Percentiles rank a stretch among this genome's conserved stretches.
These are phyloP conservation scores for Hylomyscus alleni DNA, from an alignment of 2,797 vertebrate genomes.

Conservation along the genomic window DNA sequence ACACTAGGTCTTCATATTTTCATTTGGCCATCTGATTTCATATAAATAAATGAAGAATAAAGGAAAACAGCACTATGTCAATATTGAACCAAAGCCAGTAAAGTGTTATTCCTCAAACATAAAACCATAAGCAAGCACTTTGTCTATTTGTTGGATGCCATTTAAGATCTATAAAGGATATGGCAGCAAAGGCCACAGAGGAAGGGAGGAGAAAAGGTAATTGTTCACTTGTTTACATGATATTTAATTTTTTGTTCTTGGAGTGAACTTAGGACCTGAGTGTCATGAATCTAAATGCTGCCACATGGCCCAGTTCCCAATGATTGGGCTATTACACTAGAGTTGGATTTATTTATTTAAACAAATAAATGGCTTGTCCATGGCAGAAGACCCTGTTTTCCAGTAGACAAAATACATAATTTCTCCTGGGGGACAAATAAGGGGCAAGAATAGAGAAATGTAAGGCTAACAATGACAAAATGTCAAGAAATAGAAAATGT, in stretches of 20 bases:
- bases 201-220: background rate
- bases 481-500: constrained; percentile 87
- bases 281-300: constrained; percentile 64
- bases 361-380: constrained; percentile 80
- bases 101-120: background rate
- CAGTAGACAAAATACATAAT: constrained; percentile 78
- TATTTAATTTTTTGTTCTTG: constrained; percentile 68
- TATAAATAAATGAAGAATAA: constrained; percentile 21
- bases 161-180: constrained; percentile 48
- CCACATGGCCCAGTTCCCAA: constrained; percentile 68
- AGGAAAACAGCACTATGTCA: background rate
- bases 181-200: background rate
- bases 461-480: constrained; percentile 82
- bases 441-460: constrained; percentile 76
- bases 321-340: constrained; percentile 75
- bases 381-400: constrained; percentile 81
- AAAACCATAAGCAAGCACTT: constrained; percentile 23
- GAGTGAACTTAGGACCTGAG: constrained; percentile 63
- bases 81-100: constrained; percentile 22
- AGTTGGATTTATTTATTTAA: constrained; percentile 81
- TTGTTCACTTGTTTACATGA: background rate
- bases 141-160: constrained; percentile 5
- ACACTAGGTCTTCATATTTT: background rate
- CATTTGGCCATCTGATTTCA: background rate
- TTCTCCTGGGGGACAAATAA: constrained; percentile 60